These are phyloP conservation scores for Holacanthella duospinosa DNA, from an alignment of 2,888 invertebrate genomes.

Conservation along the genomic window DNA sequence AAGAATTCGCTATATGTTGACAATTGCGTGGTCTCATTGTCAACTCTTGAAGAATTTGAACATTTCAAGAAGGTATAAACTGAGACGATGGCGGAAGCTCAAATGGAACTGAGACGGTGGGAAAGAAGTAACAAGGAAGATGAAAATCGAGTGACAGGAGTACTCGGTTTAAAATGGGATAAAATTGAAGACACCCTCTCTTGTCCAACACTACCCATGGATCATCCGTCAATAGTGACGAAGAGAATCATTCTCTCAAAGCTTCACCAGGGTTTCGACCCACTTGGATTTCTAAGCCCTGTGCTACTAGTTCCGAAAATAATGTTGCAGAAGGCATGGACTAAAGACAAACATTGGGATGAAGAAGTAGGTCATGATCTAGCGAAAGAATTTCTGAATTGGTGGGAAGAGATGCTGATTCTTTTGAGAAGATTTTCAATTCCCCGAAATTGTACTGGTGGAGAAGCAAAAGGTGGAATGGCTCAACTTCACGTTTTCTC, in stretches of 20 bases:
- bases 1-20: not conserved
- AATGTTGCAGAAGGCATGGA: slow-evolving; percentile 15
- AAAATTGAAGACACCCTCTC: slow-evolving; percentile 12
- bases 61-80: not conserved
- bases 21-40: not conserved
- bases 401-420: not conserved
- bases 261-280: slow-evolving; percentile 34
- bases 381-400: not conserved
- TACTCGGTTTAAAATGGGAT: slow-evolving; percentile 16
- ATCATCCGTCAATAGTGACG: slow-evolving; percentile 1
- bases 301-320: slow-evolving; percentile 28
- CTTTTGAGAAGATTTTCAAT: not conserved
- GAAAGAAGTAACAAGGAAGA: not conserved
- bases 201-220: not conserved
- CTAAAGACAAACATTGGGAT: not conserved
- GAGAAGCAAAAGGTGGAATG: not conserved
- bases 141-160: not conserved
- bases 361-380: not conserved
- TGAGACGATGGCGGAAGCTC: not conserved
- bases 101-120: not conserved
- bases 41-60: not conserved
- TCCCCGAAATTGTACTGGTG: not conserved
- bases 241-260: slow-evolving; percentile 16
- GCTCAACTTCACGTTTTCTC: not conserved
- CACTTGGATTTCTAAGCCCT: slow-evolving; percentile 32